These are phyloP conservation scores for Cybosia mesomella DNA, from an alignment of 2,888 invertebrate genomes.

Conservation along the genomic window DNA sequence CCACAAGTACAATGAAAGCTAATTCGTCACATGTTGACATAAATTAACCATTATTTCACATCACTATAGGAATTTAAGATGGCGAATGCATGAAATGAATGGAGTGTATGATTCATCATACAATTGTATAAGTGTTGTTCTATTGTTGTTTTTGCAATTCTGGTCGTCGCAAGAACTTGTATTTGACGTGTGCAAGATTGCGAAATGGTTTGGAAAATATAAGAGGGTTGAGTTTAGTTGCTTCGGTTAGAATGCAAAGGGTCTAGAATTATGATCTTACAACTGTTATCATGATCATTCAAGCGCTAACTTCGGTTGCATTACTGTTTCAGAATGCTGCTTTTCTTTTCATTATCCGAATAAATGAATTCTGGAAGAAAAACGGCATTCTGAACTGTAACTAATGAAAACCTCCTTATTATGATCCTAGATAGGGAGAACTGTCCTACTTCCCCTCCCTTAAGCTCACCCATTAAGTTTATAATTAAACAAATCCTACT, in stretches of 20 bases:
- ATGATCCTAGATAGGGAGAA: too few species aligned
- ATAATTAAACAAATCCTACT: too few species aligned
- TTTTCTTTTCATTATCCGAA: too few species aligned
- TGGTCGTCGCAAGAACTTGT: slow-evolving; percentile 42
- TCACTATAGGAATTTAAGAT: slow-evolving; percentile 45
- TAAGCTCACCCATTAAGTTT: too few species aligned
- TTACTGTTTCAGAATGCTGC: too few species aligned
- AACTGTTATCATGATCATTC: too few species aligned
- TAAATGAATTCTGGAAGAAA: too few species aligned
- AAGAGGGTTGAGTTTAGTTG: slow-evolving; percentile 35
- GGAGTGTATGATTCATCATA: slow-evolving; percentile 59
- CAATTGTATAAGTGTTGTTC: slow-evolving; percentile 51
- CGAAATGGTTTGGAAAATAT: slow-evolving; percentile 48
- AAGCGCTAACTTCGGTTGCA: too few species aligned
- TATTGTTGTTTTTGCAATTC: slow-evolving; percentile 40
- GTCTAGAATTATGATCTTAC: neutral
- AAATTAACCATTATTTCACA: slow-evolving; percentile 65
- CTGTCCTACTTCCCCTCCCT: too few species aligned
- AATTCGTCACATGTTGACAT: slow-evolving; percentile 66
- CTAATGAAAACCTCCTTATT: too few species aligned
- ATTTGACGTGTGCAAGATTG: slow-evolving; percentile 50
- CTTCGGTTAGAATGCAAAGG: neutral
- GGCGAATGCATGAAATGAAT: slow-evolving; percentile 29
- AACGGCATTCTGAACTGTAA: too few species aligned
- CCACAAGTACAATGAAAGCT: slow-evolving; percentile 52